Evolutionary conservation across 2,888 invertebrate species (phyloP).

Genomic region (Stegophylla sp.): DNA sequence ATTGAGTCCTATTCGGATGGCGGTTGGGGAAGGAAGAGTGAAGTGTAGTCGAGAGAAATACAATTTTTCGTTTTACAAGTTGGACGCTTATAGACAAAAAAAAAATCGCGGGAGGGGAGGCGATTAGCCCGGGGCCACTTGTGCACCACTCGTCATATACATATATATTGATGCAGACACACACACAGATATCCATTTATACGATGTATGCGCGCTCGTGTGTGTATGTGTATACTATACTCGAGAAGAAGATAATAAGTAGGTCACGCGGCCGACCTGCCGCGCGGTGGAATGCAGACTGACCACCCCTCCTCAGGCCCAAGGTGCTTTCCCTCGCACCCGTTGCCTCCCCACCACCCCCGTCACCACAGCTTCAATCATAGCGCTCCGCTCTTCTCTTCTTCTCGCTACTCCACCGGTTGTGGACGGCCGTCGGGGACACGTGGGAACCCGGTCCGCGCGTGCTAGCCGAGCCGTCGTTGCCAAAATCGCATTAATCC

Average conservation of each 20-base stretch:
- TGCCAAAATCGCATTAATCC: constrained; percentile 46
- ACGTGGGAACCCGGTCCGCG: constrained; percentile 42
- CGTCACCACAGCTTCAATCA: too few species aligned
- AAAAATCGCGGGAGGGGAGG: constrained; percentile 8
- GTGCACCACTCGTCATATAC: background rate
- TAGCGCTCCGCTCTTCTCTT: too few species aligned
- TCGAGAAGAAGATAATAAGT: constrained; percentile 37
- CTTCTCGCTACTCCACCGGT: too few species aligned
- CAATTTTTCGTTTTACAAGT: background rate
- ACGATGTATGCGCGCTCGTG: too few species aligned
- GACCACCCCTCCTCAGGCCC: constrained; percentile 52
- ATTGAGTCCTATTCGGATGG: constrained; percentile 17
- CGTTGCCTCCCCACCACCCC: background rate
- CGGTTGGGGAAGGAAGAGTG: too few species aligned
- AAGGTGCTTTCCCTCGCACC: constrained; percentile 50
- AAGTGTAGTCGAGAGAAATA: constrained; percentile 5
- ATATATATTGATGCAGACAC: background rate
- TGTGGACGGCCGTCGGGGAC: constrained; percentile 32
- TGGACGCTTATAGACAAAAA: background rate
- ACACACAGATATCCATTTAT: too few species aligned
- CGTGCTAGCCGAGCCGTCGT: too few species aligned
- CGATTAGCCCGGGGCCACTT: constrained; percentile 27
- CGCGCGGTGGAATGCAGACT: constrained; percentile 57
- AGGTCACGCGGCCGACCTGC: constrained; percentile 55
- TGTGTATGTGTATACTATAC: too few species aligned